Base-by-base conservation (phyloP, 2,888 invertebrate species). In the Plebejus melissa region DNA sequence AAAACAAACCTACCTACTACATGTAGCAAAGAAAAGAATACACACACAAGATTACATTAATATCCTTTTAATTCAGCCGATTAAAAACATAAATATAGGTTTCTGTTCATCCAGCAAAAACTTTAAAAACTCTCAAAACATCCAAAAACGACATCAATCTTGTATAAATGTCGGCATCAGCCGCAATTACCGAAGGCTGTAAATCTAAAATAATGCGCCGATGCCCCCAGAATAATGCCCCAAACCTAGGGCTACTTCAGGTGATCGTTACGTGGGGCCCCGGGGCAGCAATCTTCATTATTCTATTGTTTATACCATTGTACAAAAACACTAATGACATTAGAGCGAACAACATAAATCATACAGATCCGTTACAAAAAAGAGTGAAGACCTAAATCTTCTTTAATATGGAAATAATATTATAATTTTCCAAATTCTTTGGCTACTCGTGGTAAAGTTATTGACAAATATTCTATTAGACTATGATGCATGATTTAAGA, bases 271-370 rank as follows among this genome's bases (percentile, higher is more conserved):
- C 92, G 89, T 88, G 85, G 90, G 85, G 78, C 72, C 77, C 79
- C 87, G 90, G 86, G 80, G 79, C 85, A 83, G 89, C 88, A 90
- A 93, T 93, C 91, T 91, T 90, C 90, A 92, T 92, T 92, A 91
- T 80, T 81, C 81, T 79, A 82, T 81, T 79, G 77, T 79, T 79
- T 76, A 78, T 77, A 79, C 77, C 78, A 71, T 71, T 75, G 74
- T 50, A 72, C 50, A 50, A 72, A 72, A 72, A 74, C 74, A 60
- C 69, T 75, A 69, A 74, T 74, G 60, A 74, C 60, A 76, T 69
- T 76, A 74, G 76, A 72, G 65, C 5, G 65, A 65, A 32, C 28
- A 28, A 28, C 50, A 54, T 71, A 71, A 71, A 71, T n/a, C 41
- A 71, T 70, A 22, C 9, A 22, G 71, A 46, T 71, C 71, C n/a